Percentiles rank a stretch among this genome's conserved stretches.
Conservation (phyloP, 2,888 invertebrate genomes). For the Galerucella calmariensis region DNA sequence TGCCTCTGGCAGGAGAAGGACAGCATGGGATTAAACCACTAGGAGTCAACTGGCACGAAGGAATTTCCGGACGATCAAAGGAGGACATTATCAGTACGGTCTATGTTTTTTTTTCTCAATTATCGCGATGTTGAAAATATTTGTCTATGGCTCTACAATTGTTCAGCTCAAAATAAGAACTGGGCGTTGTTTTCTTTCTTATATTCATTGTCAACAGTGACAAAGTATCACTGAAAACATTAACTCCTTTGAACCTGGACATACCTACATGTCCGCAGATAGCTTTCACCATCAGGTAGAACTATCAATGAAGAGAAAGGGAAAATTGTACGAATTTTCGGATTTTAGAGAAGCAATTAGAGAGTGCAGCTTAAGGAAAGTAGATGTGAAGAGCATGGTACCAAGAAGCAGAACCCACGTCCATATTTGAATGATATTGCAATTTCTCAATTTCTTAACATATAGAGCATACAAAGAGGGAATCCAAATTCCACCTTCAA, state of each 20-base stretch:
- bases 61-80: too few relatives aligned
- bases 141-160: not conserved
- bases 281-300: constrained; percentile 38
- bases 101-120: too few relatives aligned
- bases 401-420: not conserved
- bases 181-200: not conserved
- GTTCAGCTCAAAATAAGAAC: not conserved
- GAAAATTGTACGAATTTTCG: constrained; percentile 34
- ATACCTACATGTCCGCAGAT: constrained; percentile 36
- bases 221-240: not conserved
- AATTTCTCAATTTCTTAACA: constrained; percentile 1
- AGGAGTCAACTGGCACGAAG: too few relatives aligned
- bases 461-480: constrained; percentile 13
- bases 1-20: too few relatives aligned
- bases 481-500: not conserved
- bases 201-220: not conserved
- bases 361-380: not conserved
- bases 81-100: too few relatives aligned
- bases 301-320: constrained; percentile 29
- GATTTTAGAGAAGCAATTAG: constrained; percentile 21
- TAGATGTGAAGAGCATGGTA: constrained; percentile 6
- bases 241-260: constrained; percentile 35
- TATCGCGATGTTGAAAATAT: too few relatives aligned
- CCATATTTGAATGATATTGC: constrained; percentile 13
- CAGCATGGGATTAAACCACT: too few relatives aligned